Evolutionary conservation across 2,113 vertebrate species (phyloP), one percentile per base, ranked within the genome.

Genomic region (Alectura lathami): DNA sequence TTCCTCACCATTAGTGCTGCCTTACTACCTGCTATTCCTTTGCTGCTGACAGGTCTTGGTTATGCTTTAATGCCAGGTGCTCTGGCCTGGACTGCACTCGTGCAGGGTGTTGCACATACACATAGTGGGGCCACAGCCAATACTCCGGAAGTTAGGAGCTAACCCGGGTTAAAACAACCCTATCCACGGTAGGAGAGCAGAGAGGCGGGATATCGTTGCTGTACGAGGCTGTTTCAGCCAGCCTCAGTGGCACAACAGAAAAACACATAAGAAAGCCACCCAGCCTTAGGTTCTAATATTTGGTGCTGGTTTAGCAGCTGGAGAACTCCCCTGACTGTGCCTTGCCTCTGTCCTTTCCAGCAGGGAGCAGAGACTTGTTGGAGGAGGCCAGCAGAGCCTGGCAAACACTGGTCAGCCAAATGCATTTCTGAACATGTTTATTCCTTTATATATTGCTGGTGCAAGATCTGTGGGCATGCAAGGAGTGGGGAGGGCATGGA

Each of bases 111-210:
- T 83, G 40, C 69, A 27, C 29, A 5, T 50, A 10, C 11, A 7
- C 0, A 0, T 64, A 26, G 24, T 10, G 23, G 8, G 43, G 10
- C 18, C 14, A 1, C 16, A 54, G 23, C 12, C n/a, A 2, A 3
- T 54, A 34, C 20, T 70, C 30, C 51, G 43, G 64, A 87, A 81
- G 7, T 24, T 48, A 9, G 11, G 30, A 14, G 26, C 53, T 89
- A 63, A 66, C 47, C 13, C 0, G 8, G 11, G 5, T 85, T 54
- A 59, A 82, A 36, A 79, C 76, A 56, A 2, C 34, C 22, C 23
- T 43, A 14, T 50, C 8, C 7, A 17, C 11, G 9, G 8, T 3
- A 34, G 23, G 26, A 81, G 29, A 67, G 22, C 12, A n/a, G 60
- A 63, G 54, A 54, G 36, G 32, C 30, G 29, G 51, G 29, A 36